phyloP scores from a whole-genome alignment of 2,797 vertebrate species.

The Chaetodon trifasciatus region DNA sequence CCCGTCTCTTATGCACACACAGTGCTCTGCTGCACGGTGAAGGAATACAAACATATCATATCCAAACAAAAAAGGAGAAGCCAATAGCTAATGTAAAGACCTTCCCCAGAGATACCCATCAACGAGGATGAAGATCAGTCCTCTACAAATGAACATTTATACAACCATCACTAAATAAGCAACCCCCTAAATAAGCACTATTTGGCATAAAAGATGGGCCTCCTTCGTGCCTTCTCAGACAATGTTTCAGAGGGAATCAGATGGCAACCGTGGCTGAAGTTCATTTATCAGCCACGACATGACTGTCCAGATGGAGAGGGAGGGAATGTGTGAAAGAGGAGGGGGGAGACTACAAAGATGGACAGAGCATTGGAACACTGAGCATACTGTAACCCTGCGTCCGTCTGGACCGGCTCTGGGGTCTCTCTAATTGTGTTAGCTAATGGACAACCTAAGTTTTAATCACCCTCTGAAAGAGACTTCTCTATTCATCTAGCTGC shows the following conservation, averaged over 20 bases:
- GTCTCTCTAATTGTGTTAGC: constrained; percentile 72
- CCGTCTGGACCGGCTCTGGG: constrained; percentile 53
- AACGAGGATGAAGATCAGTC: constrained; percentile 35
- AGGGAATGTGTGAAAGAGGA: constrained; percentile 49
- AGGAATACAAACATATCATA: constrained; percentile 60
- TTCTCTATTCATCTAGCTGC: constrained; percentile 75
- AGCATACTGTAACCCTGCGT: constrained; percentile 37
- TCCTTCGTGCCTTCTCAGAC: constrained; percentile 27
- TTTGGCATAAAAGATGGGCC: constrained; percentile 56
- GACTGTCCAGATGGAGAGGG: constrained; percentile 62
- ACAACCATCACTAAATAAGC: constrained; percentile 34
- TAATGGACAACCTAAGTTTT: constrained; percentile 76
- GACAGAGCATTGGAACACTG: constrained; percentile 21
- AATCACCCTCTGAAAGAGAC: constrained; percentile 77
- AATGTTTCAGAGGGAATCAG: constrained; percentile 47
- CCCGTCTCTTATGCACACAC: constrained; percentile 65
- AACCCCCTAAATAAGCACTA: constrained; percentile 36
- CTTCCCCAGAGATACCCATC: constrained; percentile 38
- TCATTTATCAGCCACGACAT: constrained; percentile 50
- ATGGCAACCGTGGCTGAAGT: constrained; percentile 33
- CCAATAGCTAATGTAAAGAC: constrained; percentile 54
- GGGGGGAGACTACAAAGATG: constrained; percentile 33
- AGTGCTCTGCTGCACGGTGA: constrained; percentile 58
- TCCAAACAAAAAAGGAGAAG: constrained; percentile 44
- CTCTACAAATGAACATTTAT: constrained; percentile 45